Evolutionary conservation across 2,797 vertebrate species (phyloP), one percentile per base, ranked within the genome.

Genomic region (Calcarius lapponicus): DNA sequence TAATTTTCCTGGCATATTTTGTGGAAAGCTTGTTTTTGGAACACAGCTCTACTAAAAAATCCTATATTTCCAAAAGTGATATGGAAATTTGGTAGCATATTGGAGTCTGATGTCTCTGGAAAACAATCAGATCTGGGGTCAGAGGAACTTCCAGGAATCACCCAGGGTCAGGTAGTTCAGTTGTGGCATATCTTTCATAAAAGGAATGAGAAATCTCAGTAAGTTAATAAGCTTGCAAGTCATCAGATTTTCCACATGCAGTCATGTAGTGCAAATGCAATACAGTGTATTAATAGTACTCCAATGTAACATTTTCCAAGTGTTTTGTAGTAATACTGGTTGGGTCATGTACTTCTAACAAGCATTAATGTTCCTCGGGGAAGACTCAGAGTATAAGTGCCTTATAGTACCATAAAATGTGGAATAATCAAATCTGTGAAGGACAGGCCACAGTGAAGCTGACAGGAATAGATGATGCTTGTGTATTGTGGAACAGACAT

Each of bases 271-370:
- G 12, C 75, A 94, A 90, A 71, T 80, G 78, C 89, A 94, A n/a
- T 40, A 86, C 62, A 75, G 60, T 92, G 72, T 56, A 87, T 92
- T 97, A 97, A 95, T 93, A 95, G 80, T 71, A 82, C 92, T 96
- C 88, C 25, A 10, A 93, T 71, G 86, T 82, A 69, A 93, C 83
- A 90, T 92, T 97, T 97, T 87, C 92, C 95, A 94, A 88, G 78
- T 67, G 95, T 96, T 97, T 95, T 86, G 54, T 67, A 87, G 72
- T 86, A 80, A 51, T 66, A 22, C 84, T 61, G 51, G 85, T 78
- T 95, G 88, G 95, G 78, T 92, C 85, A 69, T 92, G 92, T 88
- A 86, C 75, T 94, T 79, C 73, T 71, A 94, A 92, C 45, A 87
- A 94, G 81, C 9, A 13, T 69, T 96, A 92, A 91, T 62, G 51